Evolutionary conservation across 2,888 invertebrate species (phyloP).

Genomic region (Nowickia ferox): DNA sequence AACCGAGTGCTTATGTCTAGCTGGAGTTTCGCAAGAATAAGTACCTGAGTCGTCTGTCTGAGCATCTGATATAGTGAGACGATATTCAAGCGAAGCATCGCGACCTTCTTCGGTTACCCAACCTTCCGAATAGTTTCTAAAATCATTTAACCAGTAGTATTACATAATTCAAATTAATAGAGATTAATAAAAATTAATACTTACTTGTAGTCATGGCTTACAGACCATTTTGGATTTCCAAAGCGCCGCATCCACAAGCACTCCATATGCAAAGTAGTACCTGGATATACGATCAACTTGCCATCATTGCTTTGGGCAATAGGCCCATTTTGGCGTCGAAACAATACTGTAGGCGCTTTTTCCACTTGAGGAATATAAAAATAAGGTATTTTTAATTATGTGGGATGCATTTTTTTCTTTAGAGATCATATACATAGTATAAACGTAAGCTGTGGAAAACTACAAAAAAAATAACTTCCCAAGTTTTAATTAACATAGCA

Average conservation of each 20-base stretch:
- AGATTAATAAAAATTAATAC: conserved; percentile 10
- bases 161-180: neutral
- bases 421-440: neutral
- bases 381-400: neutral
- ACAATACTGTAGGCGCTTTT: conserved; percentile 92
- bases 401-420: neutral
- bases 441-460: neutral
- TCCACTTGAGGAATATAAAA: conserved; percentile 85
- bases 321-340: conserved; percentile 91
- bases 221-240: conserved; percentile 93
- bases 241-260: conserved; percentile 94
- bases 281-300: conserved; percentile 92
- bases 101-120: conserved; percentile 91
- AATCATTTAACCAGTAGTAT: conserved; percentile 40
- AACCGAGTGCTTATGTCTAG: conserved; percentile 90
- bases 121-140: conserved; percentile 89
- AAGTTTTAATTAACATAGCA: too few relatives aligned
- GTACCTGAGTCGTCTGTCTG: conserved; percentile 92
- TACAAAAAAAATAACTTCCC: too few relatives aligned
- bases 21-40: conserved; percentile 93
- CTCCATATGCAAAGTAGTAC: conserved; percentile 93
- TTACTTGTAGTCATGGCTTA: conserved; percentile 86
- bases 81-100: conserved; percentile 90
- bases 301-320: conserved; percentile 91
- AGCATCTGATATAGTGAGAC: conserved; percentile 91